Conservation (phyloP, 1,140 invertebrate genomes). For the Sitobion miscanthi region DNA sequence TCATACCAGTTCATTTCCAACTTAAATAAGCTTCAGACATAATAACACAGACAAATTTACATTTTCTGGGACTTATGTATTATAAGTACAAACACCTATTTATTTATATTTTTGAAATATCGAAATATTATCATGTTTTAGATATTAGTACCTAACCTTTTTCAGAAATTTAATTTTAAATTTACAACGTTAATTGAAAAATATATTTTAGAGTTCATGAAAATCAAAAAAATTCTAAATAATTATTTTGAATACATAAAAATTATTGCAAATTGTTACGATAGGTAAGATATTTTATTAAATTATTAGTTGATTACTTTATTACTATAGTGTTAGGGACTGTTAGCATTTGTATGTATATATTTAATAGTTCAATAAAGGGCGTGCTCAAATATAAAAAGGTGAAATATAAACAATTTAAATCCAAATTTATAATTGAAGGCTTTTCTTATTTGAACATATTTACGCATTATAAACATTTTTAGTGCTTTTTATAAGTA, state of each 20-base stretch:
- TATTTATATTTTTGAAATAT: not conserved
- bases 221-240: not conserved
- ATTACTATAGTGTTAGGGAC: too few relatives aligned
- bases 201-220: not conserved
- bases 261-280: not conserved
- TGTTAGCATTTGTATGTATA: not conserved
- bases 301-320: not conserved
- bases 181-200: not conserved
- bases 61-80: not conserved
- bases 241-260: not conserved
- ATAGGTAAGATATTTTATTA: not conserved
- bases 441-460: not conserved
- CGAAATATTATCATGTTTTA: not conserved
- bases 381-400: not conserved
- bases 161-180: not conserved
- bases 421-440: not conserved
- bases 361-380: not conserved
- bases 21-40: not conserved
- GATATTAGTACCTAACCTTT: not conserved
- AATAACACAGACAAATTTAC: not conserved
- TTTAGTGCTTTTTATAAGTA: not conserved
- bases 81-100: not conserved
- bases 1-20: not conserved
- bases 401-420: not conserved
- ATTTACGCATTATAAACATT: not conserved